These are phyloP conservation scores for Megaptera novaeangliae DNA, from an alignment of 2,113 vertebrate genomes.

Conservation along the genomic window DNA sequence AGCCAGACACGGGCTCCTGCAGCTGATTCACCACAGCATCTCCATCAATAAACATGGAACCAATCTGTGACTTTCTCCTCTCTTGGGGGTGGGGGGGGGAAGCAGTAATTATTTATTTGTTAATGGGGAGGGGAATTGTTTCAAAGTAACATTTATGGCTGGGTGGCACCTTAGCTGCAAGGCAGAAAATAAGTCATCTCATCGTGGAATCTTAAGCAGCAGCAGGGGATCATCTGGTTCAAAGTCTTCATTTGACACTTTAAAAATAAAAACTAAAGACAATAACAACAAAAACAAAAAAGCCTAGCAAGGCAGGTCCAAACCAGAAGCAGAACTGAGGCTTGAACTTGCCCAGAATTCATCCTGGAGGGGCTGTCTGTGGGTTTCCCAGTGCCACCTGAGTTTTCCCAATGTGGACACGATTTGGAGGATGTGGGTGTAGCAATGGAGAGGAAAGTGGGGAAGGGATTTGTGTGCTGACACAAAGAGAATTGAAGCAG, in stretches of 20 bases:
- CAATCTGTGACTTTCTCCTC: not conserved
- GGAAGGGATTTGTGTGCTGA: not conserved
- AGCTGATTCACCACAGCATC: constrained; percentile 55
- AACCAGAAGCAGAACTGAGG: not conserved
- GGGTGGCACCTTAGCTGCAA: not conserved
- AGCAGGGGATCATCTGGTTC: not conserved
- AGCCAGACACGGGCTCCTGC: constrained; percentile 20
- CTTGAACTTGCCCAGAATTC: not conserved
- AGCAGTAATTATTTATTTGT: constrained; percentile 46
- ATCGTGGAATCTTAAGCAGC: not conserved
- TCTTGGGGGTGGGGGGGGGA: not conserved
- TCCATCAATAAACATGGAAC: constrained; percentile 71
- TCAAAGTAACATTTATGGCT: not conserved
- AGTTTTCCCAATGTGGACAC: not conserved
- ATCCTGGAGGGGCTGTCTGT: not conserved
- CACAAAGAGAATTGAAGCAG: not conserved
- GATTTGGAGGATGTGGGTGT: not conserved
- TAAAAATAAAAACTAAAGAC: not conserved
- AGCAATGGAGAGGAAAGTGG: not conserved
- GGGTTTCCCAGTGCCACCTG: not conserved
- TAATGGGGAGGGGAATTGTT: not conserved
- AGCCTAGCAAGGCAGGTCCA: not conserved
- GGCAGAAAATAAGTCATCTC: not conserved
- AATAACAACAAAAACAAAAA: not conserved
- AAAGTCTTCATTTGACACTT: not conserved